Base-by-base conservation (phyloP, 2,113 vertebrate species). In the Charina bottae region DNA sequence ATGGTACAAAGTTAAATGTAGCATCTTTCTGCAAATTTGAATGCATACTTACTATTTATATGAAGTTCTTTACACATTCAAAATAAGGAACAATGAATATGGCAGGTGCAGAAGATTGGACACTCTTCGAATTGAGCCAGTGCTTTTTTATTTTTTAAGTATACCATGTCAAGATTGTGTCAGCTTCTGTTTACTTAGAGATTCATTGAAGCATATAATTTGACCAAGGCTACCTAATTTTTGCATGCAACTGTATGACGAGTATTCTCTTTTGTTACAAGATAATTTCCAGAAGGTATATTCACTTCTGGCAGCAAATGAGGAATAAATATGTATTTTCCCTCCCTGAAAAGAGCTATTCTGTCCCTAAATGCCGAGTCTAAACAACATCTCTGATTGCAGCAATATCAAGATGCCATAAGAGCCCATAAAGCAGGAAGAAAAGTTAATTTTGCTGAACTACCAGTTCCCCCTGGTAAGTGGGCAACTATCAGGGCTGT, bases 381-480 rank as follows among this genome's bases (percentile, higher is more conserved):
- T 88, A 94, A 56, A 53, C 37, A 28, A 8, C 92, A 33, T 58
- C 19, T 96, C 92, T 96, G 11, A 49, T 96, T 97, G 24, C 97
- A 99, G 99, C 99, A 99, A 99, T 99, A 99, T 96, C 98, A 99
- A 93, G 98, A 98, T 92, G 98, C 99, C 94, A 98, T 99, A 93
- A 98, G 98, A 92, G 92, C 98, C 42, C 98, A 99, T 94, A 99
- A 98, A 97, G 98, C 98, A 55, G 99, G 99, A 58, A 98, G 97
- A 96, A 95, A 97, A 17, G 98, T 99, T 54, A 97, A 98, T 97
- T 99, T 98, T 94, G 97, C 98, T 0, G 99, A 99, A 95, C 97
- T 99, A 33, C 99, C 99, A 13, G 97, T 98, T 93, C 99, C 99
- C 23, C 99, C 99, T 87, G 99, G 99, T 99, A 95, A 97, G 97